Percentiles rank a stretch among this genome's conserved stretches.
These are phyloP conservation scores for Rhinopomastus cyanomelas DNA, from an alignment of 2,113 vertebrate genomes.

Conservation along the genomic window DNA sequence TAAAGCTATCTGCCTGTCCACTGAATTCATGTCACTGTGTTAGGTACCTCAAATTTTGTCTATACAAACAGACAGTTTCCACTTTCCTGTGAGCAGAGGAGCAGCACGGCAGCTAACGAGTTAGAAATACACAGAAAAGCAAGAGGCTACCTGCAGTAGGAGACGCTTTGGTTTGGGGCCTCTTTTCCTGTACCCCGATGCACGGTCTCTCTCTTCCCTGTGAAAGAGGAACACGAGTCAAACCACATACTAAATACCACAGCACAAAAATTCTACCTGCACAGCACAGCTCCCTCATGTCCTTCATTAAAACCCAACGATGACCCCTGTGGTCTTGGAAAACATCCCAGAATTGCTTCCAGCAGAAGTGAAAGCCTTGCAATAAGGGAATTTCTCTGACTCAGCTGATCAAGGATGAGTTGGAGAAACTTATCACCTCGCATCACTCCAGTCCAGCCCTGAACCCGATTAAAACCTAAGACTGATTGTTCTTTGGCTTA, in stretches of 20 bases:
- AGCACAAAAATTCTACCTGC: not conserved
- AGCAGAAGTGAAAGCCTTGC: not conserved
- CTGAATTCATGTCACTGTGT: not conserved
- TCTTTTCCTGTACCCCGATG: constrained; percentile 93
- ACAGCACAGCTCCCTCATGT: not conserved
- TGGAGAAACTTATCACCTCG: not conserved
- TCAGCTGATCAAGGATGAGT: not conserved
- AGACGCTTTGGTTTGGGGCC: constrained; percentile 94
- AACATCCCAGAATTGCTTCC: not conserved
- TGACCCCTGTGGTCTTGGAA: not conserved
- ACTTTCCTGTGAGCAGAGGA: not conserved
- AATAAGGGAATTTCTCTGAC: not conserved
- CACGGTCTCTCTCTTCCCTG: constrained; percentile 93
- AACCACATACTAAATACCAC: not conserved
- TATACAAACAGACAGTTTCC: not conserved
- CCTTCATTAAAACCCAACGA: not conserved
- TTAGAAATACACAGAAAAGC: constrained; percentile 12
- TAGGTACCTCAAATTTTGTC: not conserved
- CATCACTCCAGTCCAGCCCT: not conserved
- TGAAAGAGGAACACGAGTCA: constrained; percentile 46
- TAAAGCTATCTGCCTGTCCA: not conserved
- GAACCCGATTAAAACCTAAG: not conserved
- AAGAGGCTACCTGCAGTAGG: constrained; percentile 87
- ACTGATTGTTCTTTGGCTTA: not conserved
- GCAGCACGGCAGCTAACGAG: not conserved